Conservation (phyloP, 2,888 invertebrate genomes). For the Gibbula magus region DNA sequence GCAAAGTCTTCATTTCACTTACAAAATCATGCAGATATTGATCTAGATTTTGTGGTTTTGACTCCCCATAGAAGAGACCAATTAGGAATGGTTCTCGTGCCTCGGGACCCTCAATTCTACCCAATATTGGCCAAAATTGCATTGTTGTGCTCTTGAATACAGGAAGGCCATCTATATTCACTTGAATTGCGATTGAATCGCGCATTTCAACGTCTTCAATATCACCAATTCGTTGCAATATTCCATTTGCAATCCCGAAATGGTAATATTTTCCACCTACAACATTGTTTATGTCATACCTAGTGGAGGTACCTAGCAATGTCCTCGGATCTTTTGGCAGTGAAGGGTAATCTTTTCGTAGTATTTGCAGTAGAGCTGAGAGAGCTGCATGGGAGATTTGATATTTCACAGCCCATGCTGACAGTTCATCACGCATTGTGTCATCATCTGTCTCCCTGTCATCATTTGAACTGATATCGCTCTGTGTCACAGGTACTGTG, state of each 20-base stretch:
- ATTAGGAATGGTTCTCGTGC: constrained; percentile 36
- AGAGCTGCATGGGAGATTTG: neutral
- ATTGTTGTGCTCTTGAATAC: constrained; percentile 33
- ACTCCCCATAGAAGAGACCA: constrained; percentile 37
- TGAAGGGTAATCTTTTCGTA: neutral
- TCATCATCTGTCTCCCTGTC: too few relatives aligned
- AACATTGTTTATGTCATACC: constrained; percentile 9
- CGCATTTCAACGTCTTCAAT: neutral
- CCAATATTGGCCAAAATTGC: constrained; percentile 37
- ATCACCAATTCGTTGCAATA: neutral
- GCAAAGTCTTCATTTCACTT: constrained; percentile 29
- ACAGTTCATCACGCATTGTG: neutral
- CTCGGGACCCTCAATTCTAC: neutral
- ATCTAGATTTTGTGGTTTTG: constrained; percentile 37
- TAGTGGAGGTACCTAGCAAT: constrained; percentile 7
- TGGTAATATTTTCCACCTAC: constrained; percentile 36
- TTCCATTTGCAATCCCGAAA: constrained; percentile 32
- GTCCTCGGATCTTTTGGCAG: constrained; percentile 34
- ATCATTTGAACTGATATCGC: too few relatives aligned
- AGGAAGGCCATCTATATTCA: constrained; percentile 37
- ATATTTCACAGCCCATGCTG: neutral
- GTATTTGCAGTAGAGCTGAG: neutral
- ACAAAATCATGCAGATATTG: constrained; percentile 38
- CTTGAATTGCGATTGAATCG: constrained; percentile 1
- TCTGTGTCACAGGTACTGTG: too few relatives aligned